A percentile compares a stretch with the other conserved stretches of the same genome.
Conservation (phyloP, 1,140 invertebrate species). For the Tetranychus urticae region DNA sequence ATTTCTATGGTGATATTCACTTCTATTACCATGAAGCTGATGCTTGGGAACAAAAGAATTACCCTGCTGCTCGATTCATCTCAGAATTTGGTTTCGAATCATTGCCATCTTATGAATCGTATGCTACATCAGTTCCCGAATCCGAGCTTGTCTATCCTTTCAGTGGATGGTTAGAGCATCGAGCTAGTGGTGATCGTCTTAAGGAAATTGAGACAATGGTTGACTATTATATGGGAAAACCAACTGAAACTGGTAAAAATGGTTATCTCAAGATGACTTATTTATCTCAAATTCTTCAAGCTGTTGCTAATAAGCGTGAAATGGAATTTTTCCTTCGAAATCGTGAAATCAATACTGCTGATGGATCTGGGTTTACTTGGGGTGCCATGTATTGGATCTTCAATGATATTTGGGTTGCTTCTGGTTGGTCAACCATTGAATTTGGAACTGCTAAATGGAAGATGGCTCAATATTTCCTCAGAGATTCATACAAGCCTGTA, state of each 20-base stretch:
- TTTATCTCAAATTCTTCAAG: constrained; percentile 37
- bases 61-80: constrained; percentile 58
- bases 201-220: background rate
- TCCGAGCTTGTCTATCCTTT: constrained; percentile 34
- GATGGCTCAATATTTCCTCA: constrained; percentile 61
- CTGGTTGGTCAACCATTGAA: constrained; percentile 83
- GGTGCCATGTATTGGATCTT: constrained; percentile 98
- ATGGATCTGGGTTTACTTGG: constrained; percentile 49
- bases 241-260: constrained; percentile 9
- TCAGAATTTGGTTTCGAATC: constrained; percentile 92
- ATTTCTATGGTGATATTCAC: constrained; percentile 49
- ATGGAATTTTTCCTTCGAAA: constrained; percentile 63
- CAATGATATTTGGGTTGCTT: constrained; percentile 94
- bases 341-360: constrained; percentile 11
- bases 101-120: constrained; percentile 39
- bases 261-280: constrained; percentile 24
- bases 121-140: constrained; percentile 26
- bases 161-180: constrained; percentile 34
- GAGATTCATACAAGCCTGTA: too few species aligned
- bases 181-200: constrained; percentile 45
- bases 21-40: constrained; percentile 36
- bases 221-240: background rate
- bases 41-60: constrained; percentile 49
- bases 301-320: constrained; percentile 54
- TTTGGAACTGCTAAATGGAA: constrained; percentile 51